Evolutionary conservation across 2,113 vertebrate genomes (phyloP), one percentile per base, ranked within the genome.

Genomic region (Synodontis membranacea): DNA sequence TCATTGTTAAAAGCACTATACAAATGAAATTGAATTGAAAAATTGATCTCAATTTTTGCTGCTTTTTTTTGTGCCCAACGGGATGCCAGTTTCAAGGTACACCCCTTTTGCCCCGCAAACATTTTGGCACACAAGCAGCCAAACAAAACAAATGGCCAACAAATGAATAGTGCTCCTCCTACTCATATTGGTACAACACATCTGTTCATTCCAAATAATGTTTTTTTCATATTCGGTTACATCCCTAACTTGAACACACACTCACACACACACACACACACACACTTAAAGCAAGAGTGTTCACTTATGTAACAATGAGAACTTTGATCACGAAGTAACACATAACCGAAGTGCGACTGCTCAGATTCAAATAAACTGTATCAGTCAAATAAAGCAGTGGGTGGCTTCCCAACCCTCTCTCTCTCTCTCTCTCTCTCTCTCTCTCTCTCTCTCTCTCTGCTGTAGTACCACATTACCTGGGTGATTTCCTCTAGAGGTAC

Each of bases 301-400:
- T 85, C 50, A 83, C 80, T 34, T 56, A 60, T 70, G 84, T 88
- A 86, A 86, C 84, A 48, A 87, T 84, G 80, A 76, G n/a, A 87
- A 23, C 11, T 48, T 84, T 82, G 87, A 91, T 89, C 66, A 60
- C 44, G 12, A 79, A 88, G 78, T 23, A 56, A 4, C 54, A 56
- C 5, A 56, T 56, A 23, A 56, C 54, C 19, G 50, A 52, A 17
- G 50, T 23, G 54, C 23, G 21, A 23, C 54, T 89, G 64, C 80
- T 89, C 90, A 90, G 86, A 88, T 84, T 76, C 46, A 88, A 82
- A 87, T 90, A 91, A 89, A 91, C 90, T 91, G 87, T 78, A 64
- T 56, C 21, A 21, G 21, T 56, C 54, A 56, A 56, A 56, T 56
- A 56, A 21, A 56, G 54, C 19, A 23, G 54, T 56, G 54, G 19